Evolutionary conservation across 2,888 invertebrate genomes (phyloP), one percentile per base, ranked within the genome.

Genomic region (Troides aeacus): DNA sequence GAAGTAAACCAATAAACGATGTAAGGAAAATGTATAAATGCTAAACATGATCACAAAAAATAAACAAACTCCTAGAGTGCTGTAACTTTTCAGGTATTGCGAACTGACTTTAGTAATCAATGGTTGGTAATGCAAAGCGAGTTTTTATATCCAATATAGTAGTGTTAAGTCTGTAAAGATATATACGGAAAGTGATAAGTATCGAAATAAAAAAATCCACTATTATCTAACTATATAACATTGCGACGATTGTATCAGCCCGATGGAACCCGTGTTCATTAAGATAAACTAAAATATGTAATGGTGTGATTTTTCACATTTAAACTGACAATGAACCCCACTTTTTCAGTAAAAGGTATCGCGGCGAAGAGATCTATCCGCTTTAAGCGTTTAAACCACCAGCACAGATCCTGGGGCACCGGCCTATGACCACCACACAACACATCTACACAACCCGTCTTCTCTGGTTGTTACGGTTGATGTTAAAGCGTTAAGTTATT

Each of bases 311-410:
- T 5, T 57, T 7, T 24, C 10, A 59, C 60, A 60, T 36, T 42
- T 58, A 71, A 72, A 75, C 73, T 77, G 75, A 76, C 72, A 66
- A 62, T 53, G 70, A 65, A 65, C 71, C 74, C 75, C n/a, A 7
- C 76, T 72, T 74, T 78, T 79, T 57, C 79, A 79, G 79, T 77
- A 71, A 79, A 79, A 75, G 78, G 74, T 73, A 75, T 75, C 63
- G 64, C 72, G 70, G 71, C 74, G 74, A 79, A 75, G 76, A 77
- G 72, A 73, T 67, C 75, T 59, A 70, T 74, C 60, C 76, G 77
- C 62, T 70, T 74, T 73, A 75, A 73, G 74, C 75, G 76, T 73
- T 72, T 75, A 69, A 72, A 72, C 68, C 76, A 74, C 62, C 75
- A 69, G 18, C 70, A 70, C 53, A 63, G 21, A 56, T 42, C 66